Conservation (phyloP, 1,140 invertebrate species). For the Lanistes nyassanus region DNA sequence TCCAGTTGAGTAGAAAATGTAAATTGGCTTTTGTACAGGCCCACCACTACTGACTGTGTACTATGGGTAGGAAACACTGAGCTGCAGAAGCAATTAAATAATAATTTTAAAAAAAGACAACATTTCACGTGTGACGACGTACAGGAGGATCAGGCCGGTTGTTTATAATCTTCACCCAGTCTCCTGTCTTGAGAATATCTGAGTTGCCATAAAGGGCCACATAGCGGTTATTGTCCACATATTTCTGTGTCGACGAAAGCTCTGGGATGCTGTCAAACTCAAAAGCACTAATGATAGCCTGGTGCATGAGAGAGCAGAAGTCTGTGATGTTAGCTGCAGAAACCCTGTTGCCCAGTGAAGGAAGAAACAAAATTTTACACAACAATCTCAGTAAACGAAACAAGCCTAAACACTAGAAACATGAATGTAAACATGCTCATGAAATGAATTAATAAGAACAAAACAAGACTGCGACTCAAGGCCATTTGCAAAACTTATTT, state of each 20-base stretch:
- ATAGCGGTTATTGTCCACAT: slow-evolving; percentile 46
- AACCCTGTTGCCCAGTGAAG: too few species aligned
- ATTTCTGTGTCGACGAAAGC: slow-evolving; percentile 1
- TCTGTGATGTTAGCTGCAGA: slow-evolving; percentile 30
- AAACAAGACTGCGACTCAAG: too few species aligned
- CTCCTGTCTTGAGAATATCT: slow-evolving; percentile 61
- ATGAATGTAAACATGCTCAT: slow-evolving; percentile 3
- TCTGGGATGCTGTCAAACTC: slow-evolving; percentile 36
- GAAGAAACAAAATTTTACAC: too few species aligned
- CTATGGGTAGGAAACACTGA: too few species aligned
- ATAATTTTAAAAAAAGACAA: too few species aligned
- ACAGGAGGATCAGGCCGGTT: slow-evolving; percentile 35
- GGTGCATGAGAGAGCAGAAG: slow-evolving; percentile 44
- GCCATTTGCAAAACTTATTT: too few species aligned
- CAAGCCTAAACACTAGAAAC: neutral
- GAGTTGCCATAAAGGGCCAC: slow-evolving; percentile 74
- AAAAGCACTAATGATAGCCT: slow-evolving; percentile 40
- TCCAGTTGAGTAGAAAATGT: too few species aligned
- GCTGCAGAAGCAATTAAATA: too few species aligned
- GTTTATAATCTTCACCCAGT: slow-evolving; percentile 70
- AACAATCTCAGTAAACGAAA: too few species aligned
- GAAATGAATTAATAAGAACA: too few species aligned
- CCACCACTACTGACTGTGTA: too few species aligned
- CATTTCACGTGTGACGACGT: neutral
- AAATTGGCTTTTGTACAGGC: too few species aligned